A percentile compares a stretch with the other conserved stretches of the same genome.
phyloP scores from a whole-genome alignment of 2,797 vertebrate genomes.

The Clarias platycephalus region DNA sequence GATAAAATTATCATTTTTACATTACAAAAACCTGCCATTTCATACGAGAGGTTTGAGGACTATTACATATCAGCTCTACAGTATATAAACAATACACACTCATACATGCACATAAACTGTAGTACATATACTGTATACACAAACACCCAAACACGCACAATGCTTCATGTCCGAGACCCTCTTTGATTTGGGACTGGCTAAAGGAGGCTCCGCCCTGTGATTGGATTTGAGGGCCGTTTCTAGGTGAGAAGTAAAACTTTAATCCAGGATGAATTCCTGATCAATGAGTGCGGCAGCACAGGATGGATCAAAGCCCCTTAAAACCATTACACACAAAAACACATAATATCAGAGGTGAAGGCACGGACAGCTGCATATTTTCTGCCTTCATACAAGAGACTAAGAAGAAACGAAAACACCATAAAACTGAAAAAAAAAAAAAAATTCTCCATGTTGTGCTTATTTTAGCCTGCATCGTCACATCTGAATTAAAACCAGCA shows the following conservation, averaged over 20 bases:
- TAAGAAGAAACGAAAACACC: neutral
- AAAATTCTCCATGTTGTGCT: neutral
- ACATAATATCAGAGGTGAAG: conserved; percentile 10
- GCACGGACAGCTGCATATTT: conserved; percentile 21
- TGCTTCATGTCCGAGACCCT: conserved; percentile 32
- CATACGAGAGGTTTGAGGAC: too few relatives aligned
- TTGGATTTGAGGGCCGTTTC: conserved; percentile 58
- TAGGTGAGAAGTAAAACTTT: conserved; percentile 41
- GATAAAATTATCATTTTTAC: too few relatives aligned
- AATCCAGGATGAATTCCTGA: conserved; percentile 57
- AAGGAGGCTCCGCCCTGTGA: conserved; percentile 47
- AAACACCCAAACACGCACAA: neutral
- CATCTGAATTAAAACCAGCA: conserved; percentile 42
- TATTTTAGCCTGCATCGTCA: conserved; percentile 12
- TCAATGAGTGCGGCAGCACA: conserved; percentile 48
- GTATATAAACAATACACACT: neutral
- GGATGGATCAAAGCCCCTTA: conserved; percentile 50
- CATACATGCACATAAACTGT: neutral
- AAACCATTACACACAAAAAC: conserved; percentile 39
- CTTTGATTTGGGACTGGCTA: conserved; percentile 33
- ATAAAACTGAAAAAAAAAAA: neutral
- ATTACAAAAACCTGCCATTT: too few relatives aligned
- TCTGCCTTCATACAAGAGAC: neutral
- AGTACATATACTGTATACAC: too few relatives aligned
- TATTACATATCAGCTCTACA: neutral